Base-by-base conservation (phyloP, 2,113 vertebrate species). In the Myotis yumanensis region DNA sequence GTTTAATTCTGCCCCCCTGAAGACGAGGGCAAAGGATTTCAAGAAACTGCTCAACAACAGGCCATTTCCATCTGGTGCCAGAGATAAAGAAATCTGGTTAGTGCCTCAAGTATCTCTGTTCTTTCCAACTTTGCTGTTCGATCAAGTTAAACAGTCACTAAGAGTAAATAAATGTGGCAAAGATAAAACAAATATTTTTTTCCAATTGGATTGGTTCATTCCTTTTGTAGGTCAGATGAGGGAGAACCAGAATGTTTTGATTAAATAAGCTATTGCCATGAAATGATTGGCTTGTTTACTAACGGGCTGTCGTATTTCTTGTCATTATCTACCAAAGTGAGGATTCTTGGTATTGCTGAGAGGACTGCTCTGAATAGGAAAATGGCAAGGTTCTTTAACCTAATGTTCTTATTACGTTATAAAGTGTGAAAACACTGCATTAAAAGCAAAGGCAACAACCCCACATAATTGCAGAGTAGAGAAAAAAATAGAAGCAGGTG, bases 121-220 rank as follows among this genome's bases (percentile, higher is more conserved):
- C 73, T 94, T 90, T 93, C 92, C 87, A 76, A 64, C 72, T 88
- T 77, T 62, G 95, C 85, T 66, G 72, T 46, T n/a, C 4, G 14
- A 93, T 90, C 95, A 94, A 95, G 95, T 96, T 96, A 96, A 97
- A 96, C 75, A 97, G 94, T 95, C 90, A 79, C 87, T 43, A 92
- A 79, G 52, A 95, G 97, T 95, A 96, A 97, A 97, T 79, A 97
- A 88, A 94, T 90, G 97, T 96, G 90, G 69, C 52, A 95, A 96
- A 95, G 88, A 96, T 88, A 97, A 96, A 97, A 92, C 92, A 97
- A 97, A 96, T 96, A 94, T 96, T 96, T 97, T 97, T 96, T 88
- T 80, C 83, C 95, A 83, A 8, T 83, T 79, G 92, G 88, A 95
- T 92, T 95, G 95, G 92, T 83, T 83, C 88, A 71, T 91, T 80